Evolutionary conservation across 2,888 invertebrate species (phyloP), one percentile per base, ranked within the genome.

Genomic region (Luffia ferchaultella): DNA sequence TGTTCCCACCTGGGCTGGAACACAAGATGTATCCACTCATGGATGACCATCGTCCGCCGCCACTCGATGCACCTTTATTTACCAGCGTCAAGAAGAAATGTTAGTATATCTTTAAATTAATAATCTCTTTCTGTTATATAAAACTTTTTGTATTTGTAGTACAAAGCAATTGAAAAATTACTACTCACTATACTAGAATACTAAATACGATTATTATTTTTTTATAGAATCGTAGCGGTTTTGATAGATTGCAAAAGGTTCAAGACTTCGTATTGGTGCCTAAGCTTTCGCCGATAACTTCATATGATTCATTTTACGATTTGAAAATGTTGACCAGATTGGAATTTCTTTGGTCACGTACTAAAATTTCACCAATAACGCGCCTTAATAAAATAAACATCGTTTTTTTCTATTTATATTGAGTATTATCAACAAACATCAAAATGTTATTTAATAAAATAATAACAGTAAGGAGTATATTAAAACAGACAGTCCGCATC

Each of bases 11-110:
- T 20, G 91, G 91, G 57, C 87, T 92, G 76, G 92, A 92, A 62
- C 89, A 90, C 64, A 89, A 92, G 70, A 80, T 88, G 67, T 88
- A 88, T 67, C 90, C 92, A 2, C 82, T 93, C 52, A 88, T 92
- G 85, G 92, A 92, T 65, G 91, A 91, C 60, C 90, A 90, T 58
- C 85, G 90, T 62, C 87, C 86, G 57, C 85, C 88, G 62, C 87
- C 88, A 45, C 84, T 87, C 55, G 91, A 91, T 62, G 72, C 86
- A 16, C 87, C 86, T 54, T 85, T 87, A 56, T 88, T 88, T 65
- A 89, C 89, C 59, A 89, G 86, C 63, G 89, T 90, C 60, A 93
- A 92, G 86, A 90, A 90, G 86, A 93, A 93, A 89, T 90, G 92
- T 92, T 85, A 89, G 91, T 87, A 7, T 30, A 7, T 30, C 12